Evolutionary conservation across 2,113 vertebrate genomes (phyloP).

Genomic region (Cardinalis cardinalis): DNA sequence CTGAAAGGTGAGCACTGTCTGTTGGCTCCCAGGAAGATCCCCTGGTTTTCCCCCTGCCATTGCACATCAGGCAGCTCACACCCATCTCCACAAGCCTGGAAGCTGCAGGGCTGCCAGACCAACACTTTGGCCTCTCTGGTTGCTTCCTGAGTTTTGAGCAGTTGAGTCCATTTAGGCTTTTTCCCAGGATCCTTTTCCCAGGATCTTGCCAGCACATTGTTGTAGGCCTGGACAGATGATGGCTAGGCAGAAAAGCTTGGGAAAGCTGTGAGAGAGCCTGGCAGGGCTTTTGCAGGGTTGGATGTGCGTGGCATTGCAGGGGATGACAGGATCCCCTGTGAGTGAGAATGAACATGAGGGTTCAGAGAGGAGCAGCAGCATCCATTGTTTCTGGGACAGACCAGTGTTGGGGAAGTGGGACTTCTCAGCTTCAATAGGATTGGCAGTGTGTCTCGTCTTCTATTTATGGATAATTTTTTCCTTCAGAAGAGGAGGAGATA

Average conservation of each 20-base stretch:
- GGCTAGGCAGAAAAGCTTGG: not conserved
- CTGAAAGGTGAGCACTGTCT: slow-evolving; percentile 64
- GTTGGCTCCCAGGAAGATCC: not conserved
- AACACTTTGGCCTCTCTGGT: not conserved
- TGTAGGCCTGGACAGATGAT: not conserved
- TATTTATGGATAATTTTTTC: not conserved
- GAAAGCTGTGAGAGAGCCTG: not conserved
- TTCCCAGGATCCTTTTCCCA: not conserved
- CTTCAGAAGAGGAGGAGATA: slow-evolving; percentile 58
- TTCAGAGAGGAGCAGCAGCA: not conserved
- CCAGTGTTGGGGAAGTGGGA: rapidly evolving
- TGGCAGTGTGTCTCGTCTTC: not conserved
- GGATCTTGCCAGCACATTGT: not conserved
- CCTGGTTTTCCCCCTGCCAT: too few species aligned
- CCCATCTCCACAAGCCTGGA: not conserved
- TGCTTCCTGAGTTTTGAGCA: not conserved
- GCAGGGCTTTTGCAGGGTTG: not conserved
- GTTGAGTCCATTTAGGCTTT: not conserved
- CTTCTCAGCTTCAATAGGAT: not conserved
- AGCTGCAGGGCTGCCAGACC: not conserved
- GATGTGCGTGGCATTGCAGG: not conserved
- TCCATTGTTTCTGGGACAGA: not conserved
- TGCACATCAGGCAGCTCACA: rapidly evolving
- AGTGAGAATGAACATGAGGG: not conserved
- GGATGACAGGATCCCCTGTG: not conserved